A percentile compares a stretch with the other conserved stretches of the same genome.
These are phyloP conservation scores for Strigamia transsilvanica DNA, from an alignment of 2,888 invertebrate genomes.

Conservation along the genomic window DNA sequence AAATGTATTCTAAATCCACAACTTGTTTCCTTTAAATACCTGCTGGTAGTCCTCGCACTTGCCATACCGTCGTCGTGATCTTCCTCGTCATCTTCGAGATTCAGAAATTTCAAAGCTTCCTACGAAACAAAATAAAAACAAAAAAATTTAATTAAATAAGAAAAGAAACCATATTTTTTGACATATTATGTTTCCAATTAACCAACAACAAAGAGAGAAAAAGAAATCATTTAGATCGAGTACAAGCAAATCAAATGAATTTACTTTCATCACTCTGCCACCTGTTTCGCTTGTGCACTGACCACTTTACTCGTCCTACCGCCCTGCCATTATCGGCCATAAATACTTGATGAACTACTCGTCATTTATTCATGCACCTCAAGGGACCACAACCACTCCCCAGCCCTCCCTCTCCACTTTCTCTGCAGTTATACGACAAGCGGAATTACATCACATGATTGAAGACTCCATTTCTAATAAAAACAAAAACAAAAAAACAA, in stretches of 20 bases:
- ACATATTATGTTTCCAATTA: not conserved
- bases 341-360: conserved; percentile 35
- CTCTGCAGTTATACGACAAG: conserved; percentile 20
- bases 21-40: not conserved
- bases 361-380: conserved; percentile 38
- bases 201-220: not conserved
- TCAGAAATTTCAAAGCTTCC: not conserved
- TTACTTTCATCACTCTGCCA: conserved; percentile 30
- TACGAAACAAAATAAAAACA: not conserved
- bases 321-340: conserved; percentile 32
- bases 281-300: conserved; percentile 26
- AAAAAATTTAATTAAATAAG: not conserved
- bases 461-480: not conserved
- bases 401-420: not conserved
- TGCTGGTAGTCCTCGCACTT: not conserved
- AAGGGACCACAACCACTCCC: conserved; percentile 8
- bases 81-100: not conserved
- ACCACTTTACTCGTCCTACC: conserved; percentile 25
- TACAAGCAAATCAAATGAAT: not conserved
- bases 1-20: not conserved
- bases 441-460: conserved; percentile 9
- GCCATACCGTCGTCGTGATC: not conserved
- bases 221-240: not conserved
- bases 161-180: not conserved
- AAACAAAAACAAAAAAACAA: not conserved